phyloP scores from a whole-genome alignment of 2,797 vertebrate genomes.

The Ambastaia sidthimunki region DNA sequence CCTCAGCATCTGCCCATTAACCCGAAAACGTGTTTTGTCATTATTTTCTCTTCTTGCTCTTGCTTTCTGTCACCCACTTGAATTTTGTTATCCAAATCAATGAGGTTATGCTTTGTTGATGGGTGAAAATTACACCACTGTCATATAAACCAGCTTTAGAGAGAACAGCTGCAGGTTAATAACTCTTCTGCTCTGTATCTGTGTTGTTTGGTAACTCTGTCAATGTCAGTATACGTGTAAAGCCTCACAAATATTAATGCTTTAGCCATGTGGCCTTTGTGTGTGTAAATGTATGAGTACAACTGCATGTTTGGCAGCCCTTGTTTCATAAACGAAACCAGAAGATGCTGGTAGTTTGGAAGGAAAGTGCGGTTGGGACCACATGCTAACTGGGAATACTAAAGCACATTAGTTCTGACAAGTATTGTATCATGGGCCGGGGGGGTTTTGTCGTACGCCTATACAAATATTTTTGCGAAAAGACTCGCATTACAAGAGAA shows the following conservation, averaged over 20 bases:
- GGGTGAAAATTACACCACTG: conserved; percentile 73
- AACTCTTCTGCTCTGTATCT: conserved; percentile 70
- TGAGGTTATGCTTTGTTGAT: conserved; percentile 67
- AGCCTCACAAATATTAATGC: conserved; percentile 73
- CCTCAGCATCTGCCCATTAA: conserved; percentile 69
- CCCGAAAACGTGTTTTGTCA: conserved; percentile 72
- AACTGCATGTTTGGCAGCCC: conserved; percentile 72
- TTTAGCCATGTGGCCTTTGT: conserved; percentile 75
- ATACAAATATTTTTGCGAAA: conserved; percentile 74
- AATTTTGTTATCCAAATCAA: conserved; percentile 73
- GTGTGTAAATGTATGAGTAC: conserved; percentile 40
- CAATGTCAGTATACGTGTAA: conserved; percentile 66
- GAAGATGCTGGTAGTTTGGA: conserved; percentile 81
- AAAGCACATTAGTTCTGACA: conserved; percentile 78
- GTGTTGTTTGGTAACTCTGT: conserved; percentile 61
- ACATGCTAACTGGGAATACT: conserved; percentile 76
- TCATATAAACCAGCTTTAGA: conserved; percentile 72
- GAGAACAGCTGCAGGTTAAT: conserved; percentile 74
- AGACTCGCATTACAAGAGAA: conserved; percentile 65
- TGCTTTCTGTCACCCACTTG: conserved; percentile 54
- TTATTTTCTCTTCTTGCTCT: conserved; percentile 48
- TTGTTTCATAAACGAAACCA: conserved; percentile 78
- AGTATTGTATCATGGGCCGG: conserved; percentile 72
- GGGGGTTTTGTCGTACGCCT: conserved; percentile 74
- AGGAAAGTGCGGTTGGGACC: conserved; percentile 67